Conservation (phyloP, 2,888 invertebrate species). For the Dendrolimus pini region DNA sequence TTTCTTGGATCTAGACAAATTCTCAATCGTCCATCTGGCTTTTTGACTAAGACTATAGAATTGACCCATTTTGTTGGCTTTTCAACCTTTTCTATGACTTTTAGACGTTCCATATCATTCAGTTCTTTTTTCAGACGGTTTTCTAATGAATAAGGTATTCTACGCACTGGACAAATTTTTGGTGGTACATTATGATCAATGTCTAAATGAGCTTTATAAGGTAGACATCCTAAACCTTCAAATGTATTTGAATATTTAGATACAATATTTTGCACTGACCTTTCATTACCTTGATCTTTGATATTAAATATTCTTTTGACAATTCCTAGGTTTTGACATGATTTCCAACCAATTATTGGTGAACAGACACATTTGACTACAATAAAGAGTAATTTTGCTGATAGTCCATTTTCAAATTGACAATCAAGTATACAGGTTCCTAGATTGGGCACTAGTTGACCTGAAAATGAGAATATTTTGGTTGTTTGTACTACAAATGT, state of each 20-base stretch:
- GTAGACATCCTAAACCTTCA: too few species aligned
- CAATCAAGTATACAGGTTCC: background rate
- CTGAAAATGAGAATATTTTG: conserved; percentile 1
- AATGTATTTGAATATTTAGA: too few species aligned
- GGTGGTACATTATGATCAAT: background rate
- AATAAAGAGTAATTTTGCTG: background rate
- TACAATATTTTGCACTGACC: too few species aligned
- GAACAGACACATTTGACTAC: background rate
- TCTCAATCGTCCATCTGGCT: conserved; percentile 18
- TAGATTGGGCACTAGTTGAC: background rate
- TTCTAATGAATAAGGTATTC: conserved; percentile 15
- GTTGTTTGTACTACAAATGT: conserved; percentile 1
- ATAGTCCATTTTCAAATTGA: background rate
- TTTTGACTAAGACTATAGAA: conserved; percentile 20
- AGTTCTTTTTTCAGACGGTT: conserved; percentile 16
- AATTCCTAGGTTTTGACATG: background rate
- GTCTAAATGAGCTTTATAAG: too few species aligned
- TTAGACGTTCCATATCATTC: conserved; percentile 13
- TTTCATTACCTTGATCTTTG: background rate
- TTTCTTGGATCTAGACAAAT: conserved; percentile 22
- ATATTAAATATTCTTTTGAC: background rate
- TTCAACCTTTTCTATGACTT: conserved; percentile 17
- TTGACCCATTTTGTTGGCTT: conserved; percentile 21
- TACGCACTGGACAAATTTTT: conserved; percentile 5
- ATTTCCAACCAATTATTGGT: background rate